phyloP scores from a whole-genome alignment of 2,888 invertebrate species.

The Ophonus ardosiacus region DNA sequence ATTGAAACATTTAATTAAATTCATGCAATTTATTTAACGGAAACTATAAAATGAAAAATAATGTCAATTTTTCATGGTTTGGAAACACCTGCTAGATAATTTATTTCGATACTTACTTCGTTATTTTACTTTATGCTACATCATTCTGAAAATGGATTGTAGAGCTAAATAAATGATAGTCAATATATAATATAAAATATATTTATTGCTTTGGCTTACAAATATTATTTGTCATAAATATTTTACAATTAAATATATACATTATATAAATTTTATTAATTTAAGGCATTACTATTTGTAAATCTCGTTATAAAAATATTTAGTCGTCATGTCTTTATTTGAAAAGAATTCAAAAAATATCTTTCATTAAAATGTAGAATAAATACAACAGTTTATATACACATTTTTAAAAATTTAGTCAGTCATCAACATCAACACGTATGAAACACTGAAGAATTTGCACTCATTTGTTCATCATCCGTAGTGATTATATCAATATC shows the following conservation, averaged over 20 bases:
- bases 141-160: background rate
- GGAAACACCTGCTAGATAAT: background rate
- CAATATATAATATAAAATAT: constrained; percentile 39
- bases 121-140: background rate
- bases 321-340: background rate
- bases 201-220: constrained; percentile 58
- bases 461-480: constrained; percentile 68
- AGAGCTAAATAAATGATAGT: background rate
- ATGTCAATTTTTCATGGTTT: background rate
- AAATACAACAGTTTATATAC: constrained; percentile 13
- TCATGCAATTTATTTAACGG: background rate
- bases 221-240: constrained; percentile 41
- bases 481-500: constrained; percentile 73
- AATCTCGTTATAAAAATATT: constrained; percentile 34
- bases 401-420: background rate
- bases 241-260: constrained; percentile 44
- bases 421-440: constrained; percentile 43
- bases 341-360: background rate
- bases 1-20: too few species aligned
- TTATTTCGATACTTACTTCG: background rate
- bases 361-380: background rate
- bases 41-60: background rate
- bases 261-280: constrained; percentile 31
- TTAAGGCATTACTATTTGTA: constrained; percentile 36
- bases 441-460: constrained; percentile 49